Evolutionary conservation across 2,888 invertebrate species (phyloP).

Genomic region (Diarsia mendica): DNA sequence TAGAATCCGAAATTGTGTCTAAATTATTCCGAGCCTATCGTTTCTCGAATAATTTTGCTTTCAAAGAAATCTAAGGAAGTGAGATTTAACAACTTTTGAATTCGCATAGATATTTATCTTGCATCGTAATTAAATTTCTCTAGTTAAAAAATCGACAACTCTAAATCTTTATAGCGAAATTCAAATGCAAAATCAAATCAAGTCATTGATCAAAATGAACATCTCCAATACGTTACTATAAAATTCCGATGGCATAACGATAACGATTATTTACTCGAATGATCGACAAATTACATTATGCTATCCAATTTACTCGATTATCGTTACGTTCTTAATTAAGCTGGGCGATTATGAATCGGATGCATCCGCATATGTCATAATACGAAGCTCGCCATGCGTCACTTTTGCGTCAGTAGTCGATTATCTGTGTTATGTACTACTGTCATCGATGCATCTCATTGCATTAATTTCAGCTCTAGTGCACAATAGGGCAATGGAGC

Average conservation of each 20-base stretch:
- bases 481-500: constrained; percentile 21
- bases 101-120: constrained; percentile 27
- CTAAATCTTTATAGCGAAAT: neutral
- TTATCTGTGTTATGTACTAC: constrained; percentile 55
- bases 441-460: constrained; percentile 48
- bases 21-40: constrained; percentile 39
- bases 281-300: constrained; percentile 39
- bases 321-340: constrained; percentile 52
- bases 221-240: constrained; percentile 10
- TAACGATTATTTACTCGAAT: constrained; percentile 53
- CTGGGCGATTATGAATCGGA: constrained; percentile 50
- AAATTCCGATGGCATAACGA: constrained; percentile 45
- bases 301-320: constrained; percentile 41
- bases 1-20: constrained; percentile 25
- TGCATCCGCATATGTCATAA: constrained; percentile 68
- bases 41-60: constrained; percentile 38
- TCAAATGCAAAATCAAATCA: constrained; percentile 14
- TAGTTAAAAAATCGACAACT: constrained; percentile 9
- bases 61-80: constrained; percentile 28
- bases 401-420: constrained; percentile 56
- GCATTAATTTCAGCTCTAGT: constrained; percentile 45
- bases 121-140: constrained; percentile 32
- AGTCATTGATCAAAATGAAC: constrained; percentile 30
- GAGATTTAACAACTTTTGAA: constrained; percentile 1
- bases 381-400: constrained; percentile 54